Percentiles rank a stretch among this genome's conserved stretches.
phyloP scores from a whole-genome alignment of 2,797 vertebrate species.

The Crypturellus tataupa region DNA sequence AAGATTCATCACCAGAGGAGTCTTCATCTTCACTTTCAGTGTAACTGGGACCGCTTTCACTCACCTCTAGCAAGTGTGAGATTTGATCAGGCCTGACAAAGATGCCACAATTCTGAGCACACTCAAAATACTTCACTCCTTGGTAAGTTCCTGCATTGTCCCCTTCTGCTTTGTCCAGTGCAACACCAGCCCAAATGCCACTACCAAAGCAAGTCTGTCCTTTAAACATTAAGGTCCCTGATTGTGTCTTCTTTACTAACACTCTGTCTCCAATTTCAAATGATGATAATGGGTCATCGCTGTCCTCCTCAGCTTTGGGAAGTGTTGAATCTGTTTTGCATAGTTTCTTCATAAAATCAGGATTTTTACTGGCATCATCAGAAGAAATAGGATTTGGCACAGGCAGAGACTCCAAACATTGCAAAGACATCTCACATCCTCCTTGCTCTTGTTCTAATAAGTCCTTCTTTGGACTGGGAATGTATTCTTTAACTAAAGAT shows the following conservation, averaged over 20 bases:
- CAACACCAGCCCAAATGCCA: constrained; percentile 77
- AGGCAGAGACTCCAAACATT: background rate
- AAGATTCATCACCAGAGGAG: constrained; percentile 22
- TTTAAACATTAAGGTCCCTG: constrained; percentile 76
- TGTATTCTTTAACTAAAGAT: background rate
- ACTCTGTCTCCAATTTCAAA: constrained; percentile 75
- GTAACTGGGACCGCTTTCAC: background rate
- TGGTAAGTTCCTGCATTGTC: constrained; percentile 71
- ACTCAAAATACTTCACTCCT: constrained; percentile 77
- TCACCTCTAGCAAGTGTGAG: constrained; percentile 27
- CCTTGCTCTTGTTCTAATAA: background rate
- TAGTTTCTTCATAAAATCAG: background rate
- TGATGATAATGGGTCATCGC: constrained; percentile 46
- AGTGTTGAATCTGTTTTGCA: background rate
- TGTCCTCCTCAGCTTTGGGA: background rate
- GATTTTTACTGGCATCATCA: background rate
- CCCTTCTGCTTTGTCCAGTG: constrained; percentile 74
- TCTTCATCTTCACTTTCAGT: constrained; percentile 34
- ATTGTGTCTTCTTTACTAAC: constrained; percentile 71
- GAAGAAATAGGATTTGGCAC: background rate
- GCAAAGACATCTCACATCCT: background rate
- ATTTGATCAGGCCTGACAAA: constrained; percentile 76
- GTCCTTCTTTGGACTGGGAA: background rate
- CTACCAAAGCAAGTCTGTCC: constrained; percentile 60
- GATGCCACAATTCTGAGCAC: constrained; percentile 65